Percentiles rank a stretch among this genome's conserved stretches.
phyloP scores from a whole-genome alignment of 2,113 vertebrate species.

The Choloepus hoffmanni region DNA sequence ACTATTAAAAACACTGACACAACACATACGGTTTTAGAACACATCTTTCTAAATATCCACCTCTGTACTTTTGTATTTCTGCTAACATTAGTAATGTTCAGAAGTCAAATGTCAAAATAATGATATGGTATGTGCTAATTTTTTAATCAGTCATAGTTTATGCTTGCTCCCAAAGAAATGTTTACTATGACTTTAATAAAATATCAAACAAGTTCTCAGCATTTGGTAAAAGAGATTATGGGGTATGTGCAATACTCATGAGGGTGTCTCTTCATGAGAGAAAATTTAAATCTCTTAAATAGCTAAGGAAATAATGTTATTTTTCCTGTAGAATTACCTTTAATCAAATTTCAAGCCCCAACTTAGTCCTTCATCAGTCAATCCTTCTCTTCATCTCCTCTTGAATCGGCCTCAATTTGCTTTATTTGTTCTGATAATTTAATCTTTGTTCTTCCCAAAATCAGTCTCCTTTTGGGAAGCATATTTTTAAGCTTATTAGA shows the following conservation, averaged over 20 bases:
- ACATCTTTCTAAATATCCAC: not conserved
- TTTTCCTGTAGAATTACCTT: not conserved
- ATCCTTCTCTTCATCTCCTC: not conserved
- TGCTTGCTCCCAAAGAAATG: not conserved
- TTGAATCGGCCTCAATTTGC: not conserved
- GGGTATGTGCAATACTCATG: not conserved
- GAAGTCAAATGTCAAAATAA: slow-evolving; percentile 4
- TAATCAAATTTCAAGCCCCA: not conserved
- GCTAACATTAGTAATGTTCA: not conserved
- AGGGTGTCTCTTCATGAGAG: not conserved
- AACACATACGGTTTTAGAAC: not conserved
- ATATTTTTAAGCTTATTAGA: not conserved
- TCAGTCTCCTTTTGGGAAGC: not conserved
- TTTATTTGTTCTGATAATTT: not conserved
- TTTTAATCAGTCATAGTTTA: not conserved
- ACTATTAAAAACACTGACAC: not conserved
- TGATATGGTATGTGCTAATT: not conserved
- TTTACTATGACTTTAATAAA: not conserved
- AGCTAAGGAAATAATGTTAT: slow-evolving; percentile 22
- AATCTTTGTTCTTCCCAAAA: not conserved
- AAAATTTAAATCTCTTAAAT: not conserved
- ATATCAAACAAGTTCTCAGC: not conserved
- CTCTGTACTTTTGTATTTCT: not conserved
- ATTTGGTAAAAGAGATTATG: not conserved
- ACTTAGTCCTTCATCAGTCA: not conserved